phyloP scores from a whole-genome alignment of 2,797 vertebrate species.

The Coilia nasus region DNA sequence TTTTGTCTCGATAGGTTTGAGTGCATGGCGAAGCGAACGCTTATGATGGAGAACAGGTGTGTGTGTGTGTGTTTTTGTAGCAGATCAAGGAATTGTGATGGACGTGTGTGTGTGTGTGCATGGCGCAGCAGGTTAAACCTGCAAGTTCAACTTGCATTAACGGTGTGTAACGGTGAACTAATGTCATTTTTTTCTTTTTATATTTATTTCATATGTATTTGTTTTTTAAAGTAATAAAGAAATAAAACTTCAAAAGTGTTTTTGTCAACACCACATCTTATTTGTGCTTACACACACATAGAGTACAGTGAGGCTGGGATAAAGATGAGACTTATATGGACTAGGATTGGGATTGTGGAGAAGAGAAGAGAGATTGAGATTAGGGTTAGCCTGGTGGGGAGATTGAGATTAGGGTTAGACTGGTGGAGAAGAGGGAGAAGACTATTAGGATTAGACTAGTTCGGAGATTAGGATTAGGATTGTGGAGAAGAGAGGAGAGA shows the following conservation, averaged over 20 bases:
- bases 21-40: too few relatives aligned
- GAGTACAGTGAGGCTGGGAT: too few relatives aligned
- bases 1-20: too few relatives aligned
- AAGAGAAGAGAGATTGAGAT: too few relatives aligned
- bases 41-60: background rate
- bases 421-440: too few relatives aligned
- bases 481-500: too few relatives aligned
- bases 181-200: constrained; percentile 71
- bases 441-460: too few relatives aligned
- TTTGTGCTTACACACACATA: background rate
- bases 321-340: too few relatives aligned
- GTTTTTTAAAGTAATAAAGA: constrained; percentile 80
- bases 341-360: too few relatives aligned
- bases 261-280: background rate
- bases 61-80: background rate
- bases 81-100: background rate
- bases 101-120: background rate
- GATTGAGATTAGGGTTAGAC: too few relatives aligned
- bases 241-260: constrained; percentile 56
- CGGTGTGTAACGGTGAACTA: constrained; percentile 72
- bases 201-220: constrained; percentile 82
- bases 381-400: too few relatives aligned
- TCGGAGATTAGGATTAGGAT: too few relatives aligned
- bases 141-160: constrained; percentile 62
- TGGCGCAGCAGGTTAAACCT: constrained; percentile 1